A percentile compares a stretch with the other conserved stretches of the same genome.
Evolutionary conservation across 2,113 vertebrate genomes (phyloP).

Genomic region (Vireo altiloquus): DNA sequence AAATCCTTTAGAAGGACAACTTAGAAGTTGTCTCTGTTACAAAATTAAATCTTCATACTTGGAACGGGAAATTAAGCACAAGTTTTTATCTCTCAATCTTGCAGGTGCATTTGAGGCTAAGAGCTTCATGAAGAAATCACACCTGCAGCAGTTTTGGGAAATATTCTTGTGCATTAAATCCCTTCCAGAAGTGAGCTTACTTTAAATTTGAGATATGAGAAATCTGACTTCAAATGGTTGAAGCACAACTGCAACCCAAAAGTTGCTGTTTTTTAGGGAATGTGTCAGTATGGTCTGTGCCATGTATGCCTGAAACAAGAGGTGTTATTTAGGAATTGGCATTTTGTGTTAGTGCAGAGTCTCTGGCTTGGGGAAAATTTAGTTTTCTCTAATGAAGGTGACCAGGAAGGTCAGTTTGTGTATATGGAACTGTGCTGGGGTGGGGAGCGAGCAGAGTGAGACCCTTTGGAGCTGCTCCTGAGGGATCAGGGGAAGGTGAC

Average conservation of each 20-base stretch:
- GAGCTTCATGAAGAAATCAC: background rate
- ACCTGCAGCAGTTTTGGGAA: slow-evolving; percentile 17
- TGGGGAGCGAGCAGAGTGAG: accelerated
- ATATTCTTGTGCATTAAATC: background rate
- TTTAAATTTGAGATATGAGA: background rate
- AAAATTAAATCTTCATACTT: background rate
- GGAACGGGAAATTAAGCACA: background rate
- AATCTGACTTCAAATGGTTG: background rate
- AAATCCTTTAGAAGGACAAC: background rate
- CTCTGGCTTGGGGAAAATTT: background rate
- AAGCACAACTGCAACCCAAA: background rate
- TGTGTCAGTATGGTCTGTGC: background rate
- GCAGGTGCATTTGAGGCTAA: slow-evolving; percentile 10
- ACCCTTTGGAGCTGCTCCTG: accelerated
- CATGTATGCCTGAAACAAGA: background rate
- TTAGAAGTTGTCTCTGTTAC: background rate
- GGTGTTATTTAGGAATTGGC: background rate
- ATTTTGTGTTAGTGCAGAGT: background rate
- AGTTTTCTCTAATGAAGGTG: background rate
- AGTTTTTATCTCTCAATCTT: slow-evolving; percentile 5
- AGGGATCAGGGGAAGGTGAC: background rate
- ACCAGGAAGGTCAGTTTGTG: background rate
- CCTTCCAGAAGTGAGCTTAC: slow-evolving; percentile 9
- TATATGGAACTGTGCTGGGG: accelerated
- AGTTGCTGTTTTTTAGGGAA: background rate